Percentiles rank a stretch among this genome's conserved stretches.
Conservation (phyloP, 2,113 vertebrate species). For the Chrysochloris asiatica region DNA sequence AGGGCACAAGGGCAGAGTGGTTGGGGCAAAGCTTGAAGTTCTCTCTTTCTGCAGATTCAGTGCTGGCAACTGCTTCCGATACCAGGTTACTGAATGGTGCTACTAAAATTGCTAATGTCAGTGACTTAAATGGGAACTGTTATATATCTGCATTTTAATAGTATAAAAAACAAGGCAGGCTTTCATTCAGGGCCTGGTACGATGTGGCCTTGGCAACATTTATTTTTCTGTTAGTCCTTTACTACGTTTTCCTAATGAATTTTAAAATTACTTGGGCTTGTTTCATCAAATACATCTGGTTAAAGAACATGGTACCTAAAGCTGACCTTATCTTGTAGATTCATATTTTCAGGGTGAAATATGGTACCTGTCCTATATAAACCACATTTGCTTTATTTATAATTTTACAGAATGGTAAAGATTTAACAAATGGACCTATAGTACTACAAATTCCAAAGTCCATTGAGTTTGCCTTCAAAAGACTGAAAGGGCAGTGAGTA, state of each 20-base stretch:
- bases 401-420: neutral
- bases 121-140: neutral
- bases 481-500: neutral
- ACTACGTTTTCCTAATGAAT: neutral
- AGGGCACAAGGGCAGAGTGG: neutral
- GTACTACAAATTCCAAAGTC: neutral
- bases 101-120: neutral
- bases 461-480: neutral
- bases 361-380: neutral
- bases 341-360: neutral
- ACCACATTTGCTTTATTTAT: neutral
- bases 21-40: neutral
- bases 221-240: neutral
- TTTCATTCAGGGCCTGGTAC: neutral
- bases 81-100: conserved; percentile 12
- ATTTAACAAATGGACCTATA: neutral
- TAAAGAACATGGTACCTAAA: neutral
- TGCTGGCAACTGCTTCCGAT: neutral
- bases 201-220: neutral
- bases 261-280: neutral
- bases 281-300: neutral
- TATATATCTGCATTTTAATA: neutral
- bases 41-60: neutral
- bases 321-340: neutral
- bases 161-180: neutral